Evolutionary conservation across 2,797 vertebrate genomes (phyloP).

Genomic region (Poecilia wingei): DNA sequence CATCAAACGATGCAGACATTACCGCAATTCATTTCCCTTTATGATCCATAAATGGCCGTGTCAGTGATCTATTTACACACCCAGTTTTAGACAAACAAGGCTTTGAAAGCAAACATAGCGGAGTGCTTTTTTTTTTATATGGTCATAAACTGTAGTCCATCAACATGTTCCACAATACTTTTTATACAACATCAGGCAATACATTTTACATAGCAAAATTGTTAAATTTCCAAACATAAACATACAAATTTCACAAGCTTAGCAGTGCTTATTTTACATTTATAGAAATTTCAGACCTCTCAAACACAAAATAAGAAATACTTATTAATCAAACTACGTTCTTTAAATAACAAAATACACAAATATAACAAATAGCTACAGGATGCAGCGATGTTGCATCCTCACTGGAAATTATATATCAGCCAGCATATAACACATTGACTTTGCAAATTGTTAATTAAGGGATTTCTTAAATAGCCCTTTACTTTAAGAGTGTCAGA

Average conservation of each 20-base stretch:
- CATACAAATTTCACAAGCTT: background rate
- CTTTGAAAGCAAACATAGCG: constrained; percentile 56
- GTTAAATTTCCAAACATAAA: background rate
- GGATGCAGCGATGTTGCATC: background rate
- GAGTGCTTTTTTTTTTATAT: constrained; percentile 49
- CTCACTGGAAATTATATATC: background rate
- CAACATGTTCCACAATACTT: background rate
- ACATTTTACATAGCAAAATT: background rate
- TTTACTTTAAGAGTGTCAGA: background rate
- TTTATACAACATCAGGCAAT: background rate
- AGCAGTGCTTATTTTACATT: background rate
- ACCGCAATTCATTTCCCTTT: background rate
- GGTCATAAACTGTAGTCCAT: constrained; percentile 34
- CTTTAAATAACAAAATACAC: background rate
- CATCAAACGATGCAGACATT: constrained; percentile 11
- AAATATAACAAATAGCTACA: background rate
- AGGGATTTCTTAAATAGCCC: background rate
- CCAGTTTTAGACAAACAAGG: constrained; percentile 63
- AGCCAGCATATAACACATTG: background rate
- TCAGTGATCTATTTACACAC: constrained; percentile 50
- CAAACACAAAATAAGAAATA: background rate
- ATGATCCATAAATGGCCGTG: constrained; percentile 3
- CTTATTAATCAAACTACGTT: background rate
- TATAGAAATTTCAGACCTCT: background rate
- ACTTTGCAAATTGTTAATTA: background rate